Evolutionary conservation across 1,140 invertebrate genomes (phyloP).

Genomic region (Cheumatopsyche charites): DNA sequence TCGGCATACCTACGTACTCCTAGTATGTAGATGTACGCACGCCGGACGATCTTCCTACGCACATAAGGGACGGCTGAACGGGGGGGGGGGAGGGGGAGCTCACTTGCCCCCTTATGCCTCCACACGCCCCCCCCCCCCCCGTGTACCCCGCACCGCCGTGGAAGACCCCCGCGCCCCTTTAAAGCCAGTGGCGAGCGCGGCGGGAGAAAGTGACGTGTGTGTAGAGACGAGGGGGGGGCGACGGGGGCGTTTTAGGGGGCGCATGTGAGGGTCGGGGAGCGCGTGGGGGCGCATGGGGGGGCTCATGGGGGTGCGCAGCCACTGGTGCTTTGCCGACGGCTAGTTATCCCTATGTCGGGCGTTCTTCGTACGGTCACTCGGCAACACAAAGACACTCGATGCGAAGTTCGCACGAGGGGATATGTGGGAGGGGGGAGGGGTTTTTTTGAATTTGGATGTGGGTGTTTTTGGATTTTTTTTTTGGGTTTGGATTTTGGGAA

Average conservation of each 20-base stretch:
- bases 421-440: too few relatives aligned
- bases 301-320: conserved; percentile 3
- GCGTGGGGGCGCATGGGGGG: too few relatives aligned
- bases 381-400: conserved; percentile 35
- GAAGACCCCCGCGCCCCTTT: conserved; percentile 34
- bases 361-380: conserved; percentile 43
- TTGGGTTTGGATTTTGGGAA: too few relatives aligned
- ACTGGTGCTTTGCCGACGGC: conserved; percentile 25
- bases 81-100: not conserved
- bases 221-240: conserved; percentile 22
- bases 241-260: too few relatives aligned
- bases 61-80: conserved; percentile 29
- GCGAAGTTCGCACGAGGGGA: too few relatives aligned
- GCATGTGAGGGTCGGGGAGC: too few relatives aligned
- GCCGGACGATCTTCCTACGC: conserved; percentile 46
- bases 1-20: too few relatives aligned
- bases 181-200: conserved; percentile 47
- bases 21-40: conserved; percentile 23
- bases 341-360: conserved; percentile 37
- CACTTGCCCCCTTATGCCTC: not conserved
- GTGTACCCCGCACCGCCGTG: not conserved
- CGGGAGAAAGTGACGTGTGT: conserved; percentile 39
- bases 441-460: too few relatives aligned
- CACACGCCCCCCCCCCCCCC: not conserved
- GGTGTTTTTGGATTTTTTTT: too few relatives aligned